Conservation (phyloP, 1,140 invertebrate genomes). For the Aplysia californica region DNA sequence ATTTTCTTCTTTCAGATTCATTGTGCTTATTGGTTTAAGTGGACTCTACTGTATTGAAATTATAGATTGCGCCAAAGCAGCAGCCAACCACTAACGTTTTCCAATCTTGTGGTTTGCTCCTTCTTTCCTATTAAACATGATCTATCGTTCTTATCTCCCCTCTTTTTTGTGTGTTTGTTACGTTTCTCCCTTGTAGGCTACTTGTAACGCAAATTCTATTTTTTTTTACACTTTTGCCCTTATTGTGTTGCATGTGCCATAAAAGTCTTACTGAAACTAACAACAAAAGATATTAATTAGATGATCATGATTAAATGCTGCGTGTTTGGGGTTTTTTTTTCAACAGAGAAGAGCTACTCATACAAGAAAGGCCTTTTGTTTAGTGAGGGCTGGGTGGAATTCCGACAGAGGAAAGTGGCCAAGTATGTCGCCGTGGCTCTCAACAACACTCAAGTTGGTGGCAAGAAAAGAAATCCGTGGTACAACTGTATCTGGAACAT, state of each 20-base stretch:
- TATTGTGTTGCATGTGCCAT: constrained; percentile 65
- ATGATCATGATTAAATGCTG: no score
- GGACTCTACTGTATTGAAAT: no score
- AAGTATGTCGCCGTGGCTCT: constrained; percentile 84
- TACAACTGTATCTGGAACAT: constrained; percentile 95
- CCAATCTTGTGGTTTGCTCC: no score
- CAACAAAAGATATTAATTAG: constrained; percentile 64
- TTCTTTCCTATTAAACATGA: no score
- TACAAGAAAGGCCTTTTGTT: constrained; percentile 73
- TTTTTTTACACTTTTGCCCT: constrained; percentile 48
- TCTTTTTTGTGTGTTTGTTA: neutral
- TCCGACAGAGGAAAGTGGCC: constrained; percentile 88
- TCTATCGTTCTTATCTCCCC: neutral
- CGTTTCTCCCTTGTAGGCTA: neutral
- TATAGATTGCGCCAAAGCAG: no score
- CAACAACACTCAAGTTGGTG: constrained; percentile 91
- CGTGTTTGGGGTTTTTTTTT: no score
- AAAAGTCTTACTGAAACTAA: no score
- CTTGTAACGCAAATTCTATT: neutral
- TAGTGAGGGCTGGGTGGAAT: constrained; percentile 97
- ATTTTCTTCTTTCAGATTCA: no score
- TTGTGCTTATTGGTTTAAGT: no score
- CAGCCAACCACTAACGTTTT: no score
- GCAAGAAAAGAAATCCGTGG: constrained; percentile 84
- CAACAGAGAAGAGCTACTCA: constrained; percentile 52